Evolutionary conservation across 2,797 vertebrate species (phyloP), one percentile per base, ranked within the genome.

Genomic region (Chromobotia macracanthus): DNA sequence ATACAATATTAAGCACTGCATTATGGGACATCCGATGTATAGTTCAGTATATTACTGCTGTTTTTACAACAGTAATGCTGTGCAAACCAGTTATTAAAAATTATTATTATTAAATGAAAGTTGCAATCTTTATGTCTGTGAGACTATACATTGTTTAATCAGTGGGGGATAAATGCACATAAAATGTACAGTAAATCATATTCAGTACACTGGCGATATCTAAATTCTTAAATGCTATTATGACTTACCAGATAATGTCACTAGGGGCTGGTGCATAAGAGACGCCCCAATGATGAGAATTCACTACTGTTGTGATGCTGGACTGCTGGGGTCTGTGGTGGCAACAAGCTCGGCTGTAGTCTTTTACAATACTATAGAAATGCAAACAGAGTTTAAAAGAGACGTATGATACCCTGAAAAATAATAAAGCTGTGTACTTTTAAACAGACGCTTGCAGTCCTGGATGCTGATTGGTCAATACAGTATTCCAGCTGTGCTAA

Each of bases 221-320:
- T 38, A 38, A 38, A 19, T 55, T 7, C n/a, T 8, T 19, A 25
- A 9, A 3, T 25, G 9, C n/a, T 46, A 55, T 23, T n/a, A 58
- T 48, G 71, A 88, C 92, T 89, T 88, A 99, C 98, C 98, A 99
- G 90, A 99, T 97, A 81, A 99, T 96, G 89, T 98, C 96, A 69
- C 88, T 97, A 79, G 97, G 97, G 66, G 96, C 95, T 2, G 97
- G 95, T 44, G 97, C 97, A 6, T 95, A 94, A 85, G 66, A 13
- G 71, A 99, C 82, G 0, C 91, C 92, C 98, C 98, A 99, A 64
- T 84, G 87, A 80, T 96, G 92, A 6, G 97, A 98, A 77, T 95
- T 95, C 84, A 99, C 90, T 73, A 95, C 88, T 0, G 95, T 95
- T 80, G 95, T 96, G 88, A 99, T 94, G 23, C 97, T 98, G 68